A percentile compares a stretch with the other conserved stretches of the same genome.
Evolutionary conservation across 2,113 vertebrate genomes (phyloP).

Genomic region (Procavia capensis): DNA sequence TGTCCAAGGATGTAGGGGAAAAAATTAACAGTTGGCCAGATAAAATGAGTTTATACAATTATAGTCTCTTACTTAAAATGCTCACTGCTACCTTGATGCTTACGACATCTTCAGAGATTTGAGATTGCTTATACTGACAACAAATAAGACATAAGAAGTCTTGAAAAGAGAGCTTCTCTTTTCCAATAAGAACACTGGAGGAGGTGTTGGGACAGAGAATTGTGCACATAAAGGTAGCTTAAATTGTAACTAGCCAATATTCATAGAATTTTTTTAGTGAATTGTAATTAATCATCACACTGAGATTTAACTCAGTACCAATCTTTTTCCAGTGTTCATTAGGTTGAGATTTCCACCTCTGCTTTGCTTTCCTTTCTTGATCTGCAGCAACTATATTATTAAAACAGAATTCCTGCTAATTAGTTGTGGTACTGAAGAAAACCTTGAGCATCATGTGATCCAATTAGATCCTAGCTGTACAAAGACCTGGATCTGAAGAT

Average conservation of each 20-base stretch:
- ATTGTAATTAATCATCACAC: constrained; percentile 69
- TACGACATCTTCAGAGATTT: not conserved
- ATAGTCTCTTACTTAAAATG: constrained; percentile 42
- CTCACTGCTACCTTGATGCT: not conserved
- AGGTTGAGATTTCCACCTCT: constrained; percentile 48
- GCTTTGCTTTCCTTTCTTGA: constrained; percentile 61
- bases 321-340: constrained; percentile 51
- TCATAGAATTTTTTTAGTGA: constrained; percentile 49
- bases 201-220: not conserved
- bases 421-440: constrained; percentile 10
- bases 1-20: constrained; percentile 25
- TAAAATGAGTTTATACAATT: not conserved
- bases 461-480: constrained; percentile 64
- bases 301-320: constrained; percentile 54
- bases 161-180: not conserved
- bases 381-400: constrained; percentile 47
- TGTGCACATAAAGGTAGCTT: constrained; percentile 27
- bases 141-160: constrained; percentile 43
- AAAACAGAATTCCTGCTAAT: constrained; percentile 70
- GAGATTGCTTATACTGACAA: constrained; percentile 5
- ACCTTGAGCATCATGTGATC: constrained; percentile 10
- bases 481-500: constrained; percentile 31
- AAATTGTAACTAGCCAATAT: constrained; percentile 50
- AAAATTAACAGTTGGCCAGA: not conserved
- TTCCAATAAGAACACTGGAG: not conserved